phyloP scores from a whole-genome alignment of 2,113 vertebrate species.

The Austrofundulus limnaeus region DNA sequence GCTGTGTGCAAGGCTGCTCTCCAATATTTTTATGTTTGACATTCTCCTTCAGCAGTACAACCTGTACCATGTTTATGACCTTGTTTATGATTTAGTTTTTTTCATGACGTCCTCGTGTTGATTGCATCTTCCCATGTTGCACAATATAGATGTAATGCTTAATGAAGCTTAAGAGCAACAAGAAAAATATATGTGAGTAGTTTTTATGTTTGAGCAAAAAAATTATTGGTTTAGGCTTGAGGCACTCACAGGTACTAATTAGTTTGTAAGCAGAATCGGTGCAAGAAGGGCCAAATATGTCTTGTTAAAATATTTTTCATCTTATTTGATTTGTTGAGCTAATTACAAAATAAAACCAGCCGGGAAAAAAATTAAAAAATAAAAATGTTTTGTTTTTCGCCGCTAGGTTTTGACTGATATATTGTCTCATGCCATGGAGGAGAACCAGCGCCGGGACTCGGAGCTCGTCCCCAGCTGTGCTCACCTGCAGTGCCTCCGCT shows the following conservation, averaged over 20 bases:
- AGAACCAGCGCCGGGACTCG: conserved; percentile 68
- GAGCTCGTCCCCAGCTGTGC: conserved; percentile 39
- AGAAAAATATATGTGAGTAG: background rate
- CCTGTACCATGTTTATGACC: conserved; percentile 24
- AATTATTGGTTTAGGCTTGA: too few species aligned
- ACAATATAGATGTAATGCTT: conserved; percentile 14
- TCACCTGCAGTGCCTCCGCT: conserved; percentile 86
- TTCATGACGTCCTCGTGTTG: background rate
- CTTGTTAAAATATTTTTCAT: too few species aligned
- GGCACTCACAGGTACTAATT: too few species aligned
- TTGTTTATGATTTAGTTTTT: conserved; percentile 1
- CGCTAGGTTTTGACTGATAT: conserved; percentile 75
- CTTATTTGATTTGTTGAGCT: too few species aligned
- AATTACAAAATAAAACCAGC: background rate
- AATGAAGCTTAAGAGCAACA: conserved; percentile 2
- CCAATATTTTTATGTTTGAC: background rate
- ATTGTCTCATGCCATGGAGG: conserved; percentile 74
- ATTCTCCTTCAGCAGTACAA: conserved; percentile 15
- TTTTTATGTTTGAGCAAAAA: conserved; percentile 13
- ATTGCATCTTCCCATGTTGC: conserved; percentile 6
- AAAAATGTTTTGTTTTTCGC: background rate
- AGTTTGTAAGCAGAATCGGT: too few species aligned
- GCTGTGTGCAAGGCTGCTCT: background rate
- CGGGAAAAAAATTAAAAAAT: background rate
- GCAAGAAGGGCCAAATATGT: too few species aligned